Percentiles rank a stretch among this genome's conserved stretches.
These are phyloP conservation scores for Peromyscus aztecus DNA, from an alignment of 2,797 vertebrate genomes.

Conservation along the genomic window DNA sequence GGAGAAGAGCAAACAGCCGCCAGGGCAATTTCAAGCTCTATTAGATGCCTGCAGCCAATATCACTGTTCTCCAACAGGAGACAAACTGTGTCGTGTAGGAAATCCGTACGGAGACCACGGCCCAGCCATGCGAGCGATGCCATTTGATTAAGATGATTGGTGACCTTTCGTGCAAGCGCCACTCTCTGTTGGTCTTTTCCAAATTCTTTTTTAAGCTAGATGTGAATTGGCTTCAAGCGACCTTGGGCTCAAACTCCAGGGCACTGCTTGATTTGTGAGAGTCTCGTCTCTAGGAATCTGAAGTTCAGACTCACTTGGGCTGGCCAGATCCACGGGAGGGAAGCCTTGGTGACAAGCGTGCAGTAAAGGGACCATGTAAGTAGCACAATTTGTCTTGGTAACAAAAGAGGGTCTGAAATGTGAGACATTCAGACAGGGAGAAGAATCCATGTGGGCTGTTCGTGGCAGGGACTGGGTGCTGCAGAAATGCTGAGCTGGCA, in stretches of 20 bases:
- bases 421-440: not conserved
- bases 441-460: not conserved
- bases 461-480: not conserved
- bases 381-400: no score
- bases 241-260: not conserved
- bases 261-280: not conserved
- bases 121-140: not conserved
- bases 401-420: not conserved
- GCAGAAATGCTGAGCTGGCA: not conserved
- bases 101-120: constrained; percentile 41
- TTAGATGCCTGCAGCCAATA: constrained; percentile 68
- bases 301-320: not conserved
- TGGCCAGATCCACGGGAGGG: not conserved
- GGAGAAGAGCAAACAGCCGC: constrained; percentile 69
- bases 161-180: not conserved
- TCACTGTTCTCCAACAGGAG: constrained; percentile 52
- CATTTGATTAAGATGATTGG: constrained; percentile 66
- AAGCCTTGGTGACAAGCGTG: not conserved
- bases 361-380: not conserved
- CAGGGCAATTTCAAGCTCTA: constrained; percentile 78
- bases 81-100: constrained; percentile 29
- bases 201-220: not conserved
- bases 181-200: not conserved
- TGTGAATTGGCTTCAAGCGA: no score
- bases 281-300: not conserved